A percentile compares a stretch with the other conserved stretches of the same genome.
Evolutionary conservation across 2,113 vertebrate species (phyloP).

Genomic region (Eublepharis macularius): DNA sequence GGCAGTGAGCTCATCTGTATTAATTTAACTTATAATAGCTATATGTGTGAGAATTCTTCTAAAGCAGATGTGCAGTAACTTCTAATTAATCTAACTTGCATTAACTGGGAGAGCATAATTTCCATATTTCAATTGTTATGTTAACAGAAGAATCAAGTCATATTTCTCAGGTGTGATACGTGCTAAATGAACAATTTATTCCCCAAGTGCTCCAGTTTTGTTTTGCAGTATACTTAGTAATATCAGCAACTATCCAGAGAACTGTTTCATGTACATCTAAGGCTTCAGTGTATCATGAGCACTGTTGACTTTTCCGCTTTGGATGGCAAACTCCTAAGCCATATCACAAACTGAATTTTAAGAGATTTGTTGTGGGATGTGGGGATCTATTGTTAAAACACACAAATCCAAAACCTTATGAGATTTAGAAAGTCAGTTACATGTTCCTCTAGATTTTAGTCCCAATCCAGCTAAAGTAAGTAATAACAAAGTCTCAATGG

Average conservation of each 20-base stretch:
- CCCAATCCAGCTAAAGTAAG: background rate
- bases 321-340: background rate
- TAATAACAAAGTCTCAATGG: too few species aligned
- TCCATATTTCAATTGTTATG: background rate
- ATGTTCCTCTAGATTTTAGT: background rate
- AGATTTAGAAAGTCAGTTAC: background rate
- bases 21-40: background rate
- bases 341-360: background rate
- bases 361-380: background rate
- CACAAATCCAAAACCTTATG: background rate
- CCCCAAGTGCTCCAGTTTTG: background rate
- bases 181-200: background rate
- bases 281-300: background rate
- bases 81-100: constrained; percentile 14
- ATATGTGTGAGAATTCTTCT: background rate
- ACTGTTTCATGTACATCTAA: background rate
- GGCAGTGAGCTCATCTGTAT: background rate
- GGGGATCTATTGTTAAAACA: background rate
- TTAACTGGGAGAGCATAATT: background rate
- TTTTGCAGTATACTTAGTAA: background rate
- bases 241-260: background rate
- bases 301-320: background rate
- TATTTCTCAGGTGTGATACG: background rate
- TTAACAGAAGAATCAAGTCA: constrained; percentile 9
- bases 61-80: background rate